Evolutionary conservation across 1,140 invertebrate genomes (phyloP).

Genomic region (Oppia nitens): DNA sequence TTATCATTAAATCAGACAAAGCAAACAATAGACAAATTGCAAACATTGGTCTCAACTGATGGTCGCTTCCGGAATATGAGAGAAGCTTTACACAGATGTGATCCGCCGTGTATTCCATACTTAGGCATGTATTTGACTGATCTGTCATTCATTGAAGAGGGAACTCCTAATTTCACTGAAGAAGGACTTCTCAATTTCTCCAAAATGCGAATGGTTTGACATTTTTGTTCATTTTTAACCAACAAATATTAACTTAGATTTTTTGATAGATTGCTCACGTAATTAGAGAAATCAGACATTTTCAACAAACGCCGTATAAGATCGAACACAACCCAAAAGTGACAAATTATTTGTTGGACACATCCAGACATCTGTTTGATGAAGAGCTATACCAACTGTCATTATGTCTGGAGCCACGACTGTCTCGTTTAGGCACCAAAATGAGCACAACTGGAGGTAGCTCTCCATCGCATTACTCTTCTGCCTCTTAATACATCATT

Average conservation of each 20-base stretch:
- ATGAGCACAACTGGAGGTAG: slow-evolving; percentile 2
- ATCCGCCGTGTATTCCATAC: slow-evolving; percentile 84
- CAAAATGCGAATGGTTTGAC: slow-evolving; percentile 81
- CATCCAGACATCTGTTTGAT: slow-evolving; percentile 46
- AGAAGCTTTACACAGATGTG: slow-evolving; percentile 68
- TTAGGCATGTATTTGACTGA: slow-evolving; percentile 82
- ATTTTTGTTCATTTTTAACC: neutral
- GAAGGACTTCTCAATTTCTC: slow-evolving; percentile 85
- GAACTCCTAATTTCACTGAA: slow-evolving; percentile 75
- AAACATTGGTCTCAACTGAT: slow-evolving; percentile 69
- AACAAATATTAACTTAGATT: neutral
- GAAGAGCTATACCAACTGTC: slow-evolving; percentile 58
- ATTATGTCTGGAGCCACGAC: slow-evolving; percentile 12
- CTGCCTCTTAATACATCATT: neutral
- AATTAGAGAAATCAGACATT: slow-evolving; percentile 75
- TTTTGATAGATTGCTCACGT: slow-evolving; percentile 70
- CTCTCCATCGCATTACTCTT: slow-evolving; percentile 10
- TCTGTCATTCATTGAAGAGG: slow-evolving; percentile 84
- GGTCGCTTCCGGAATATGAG: slow-evolving; percentile 70
- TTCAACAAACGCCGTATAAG: slow-evolving; percentile 81
- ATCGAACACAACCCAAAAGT: slow-evolving; percentile 62
- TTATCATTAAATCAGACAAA: too few species aligned
- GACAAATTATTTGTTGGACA: slow-evolving; percentile 61
- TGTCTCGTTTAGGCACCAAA: slow-evolving; percentile 15
- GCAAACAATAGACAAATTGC: slow-evolving; percentile 69